These are phyloP conservation scores for Hydrotaea cyrtoneurina DNA, from an alignment of 2,888 invertebrate species.

Conservation along the genomic window DNA sequence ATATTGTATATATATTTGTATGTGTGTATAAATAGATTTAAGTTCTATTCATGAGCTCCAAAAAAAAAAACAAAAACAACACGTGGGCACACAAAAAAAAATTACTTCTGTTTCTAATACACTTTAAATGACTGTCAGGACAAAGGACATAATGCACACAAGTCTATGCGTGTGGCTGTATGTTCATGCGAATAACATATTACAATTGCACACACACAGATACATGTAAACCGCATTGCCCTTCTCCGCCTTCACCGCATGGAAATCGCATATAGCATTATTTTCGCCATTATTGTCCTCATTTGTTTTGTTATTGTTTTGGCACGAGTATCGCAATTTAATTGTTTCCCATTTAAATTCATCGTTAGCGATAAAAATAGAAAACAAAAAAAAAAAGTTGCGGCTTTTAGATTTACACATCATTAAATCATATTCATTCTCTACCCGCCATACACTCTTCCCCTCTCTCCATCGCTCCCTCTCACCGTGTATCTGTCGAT, in stretches of 20 bases:
- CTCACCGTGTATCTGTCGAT: too few relatives aligned
- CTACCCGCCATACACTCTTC: too few relatives aligned
- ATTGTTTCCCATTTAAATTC: conserved; percentile 57
- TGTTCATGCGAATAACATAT: neutral
- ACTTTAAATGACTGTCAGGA: conserved; percentile 26
- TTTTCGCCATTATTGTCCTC: conserved; percentile 19
- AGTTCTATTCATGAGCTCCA: conserved; percentile 29
- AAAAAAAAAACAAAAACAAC: neutral
- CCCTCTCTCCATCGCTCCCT: too few relatives aligned
- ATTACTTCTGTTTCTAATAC: conserved; percentile 14
- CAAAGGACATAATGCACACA: neutral
- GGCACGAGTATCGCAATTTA: conserved; percentile 48
- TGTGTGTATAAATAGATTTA: conserved; percentile 49
- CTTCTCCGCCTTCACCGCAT: too few relatives aligned
- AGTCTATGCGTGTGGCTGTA: neutral
- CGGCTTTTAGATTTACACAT: conserved; percentile 26
- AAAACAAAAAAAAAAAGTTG: conserved; percentile 12
- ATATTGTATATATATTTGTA: neutral
- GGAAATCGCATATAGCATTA: neutral
- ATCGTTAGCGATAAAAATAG: conserved; percentile 19
- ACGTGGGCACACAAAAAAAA: neutral
- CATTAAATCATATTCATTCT: neutral
- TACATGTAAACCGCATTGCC: too few relatives aligned
- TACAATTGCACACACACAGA: neutral
- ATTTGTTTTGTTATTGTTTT: conserved; percentile 48